phyloP scores from a whole-genome alignment of 2,888 invertebrate genomes.

The Hanleya hanleyi region DNA sequence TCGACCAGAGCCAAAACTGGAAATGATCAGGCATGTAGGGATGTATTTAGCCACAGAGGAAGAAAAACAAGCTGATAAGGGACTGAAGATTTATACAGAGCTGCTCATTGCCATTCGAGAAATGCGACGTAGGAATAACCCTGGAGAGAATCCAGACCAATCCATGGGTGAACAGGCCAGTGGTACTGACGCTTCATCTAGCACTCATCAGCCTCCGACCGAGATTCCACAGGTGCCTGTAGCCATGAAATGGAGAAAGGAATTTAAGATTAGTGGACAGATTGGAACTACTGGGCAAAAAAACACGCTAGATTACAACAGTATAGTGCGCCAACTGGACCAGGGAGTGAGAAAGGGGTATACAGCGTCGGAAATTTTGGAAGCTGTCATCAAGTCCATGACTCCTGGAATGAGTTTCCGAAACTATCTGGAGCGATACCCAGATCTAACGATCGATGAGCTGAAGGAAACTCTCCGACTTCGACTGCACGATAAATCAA shows the following conservation, averaged over 20 bases:
- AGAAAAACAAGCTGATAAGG: background rate
- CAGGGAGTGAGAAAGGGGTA: background rate
- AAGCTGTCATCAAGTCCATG: background rate
- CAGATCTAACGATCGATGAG: background rate
- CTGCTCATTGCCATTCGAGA: too few species aligned
- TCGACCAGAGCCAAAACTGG: background rate
- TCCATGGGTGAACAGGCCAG: too few species aligned
- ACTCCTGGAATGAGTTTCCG: too few species aligned
- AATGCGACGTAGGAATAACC: too few species aligned
- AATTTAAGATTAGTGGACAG: slow-evolving; percentile 1
- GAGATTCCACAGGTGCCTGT: too few species aligned
- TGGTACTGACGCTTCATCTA: too few species aligned
- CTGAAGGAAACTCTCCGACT: slow-evolving; percentile 3
- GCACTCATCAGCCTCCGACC: too few species aligned
- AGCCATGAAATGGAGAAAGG: background rate
- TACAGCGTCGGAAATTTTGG: background rate
- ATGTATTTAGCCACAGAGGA: background rate
- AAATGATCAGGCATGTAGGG: background rate
- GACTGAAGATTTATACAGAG: background rate
- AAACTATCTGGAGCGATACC: background rate
- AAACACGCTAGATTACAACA: background rate
- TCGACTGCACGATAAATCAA: slow-evolving; percentile 15
- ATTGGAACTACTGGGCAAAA: background rate
- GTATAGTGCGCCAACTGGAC: background rate
- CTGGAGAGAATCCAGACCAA: too few species aligned